Percentiles rank a stretch among this genome's conserved stretches.
Evolutionary conservation across 2,113 vertebrate genomes (phyloP).

Genomic region (Dasyprocta punctata): DNA sequence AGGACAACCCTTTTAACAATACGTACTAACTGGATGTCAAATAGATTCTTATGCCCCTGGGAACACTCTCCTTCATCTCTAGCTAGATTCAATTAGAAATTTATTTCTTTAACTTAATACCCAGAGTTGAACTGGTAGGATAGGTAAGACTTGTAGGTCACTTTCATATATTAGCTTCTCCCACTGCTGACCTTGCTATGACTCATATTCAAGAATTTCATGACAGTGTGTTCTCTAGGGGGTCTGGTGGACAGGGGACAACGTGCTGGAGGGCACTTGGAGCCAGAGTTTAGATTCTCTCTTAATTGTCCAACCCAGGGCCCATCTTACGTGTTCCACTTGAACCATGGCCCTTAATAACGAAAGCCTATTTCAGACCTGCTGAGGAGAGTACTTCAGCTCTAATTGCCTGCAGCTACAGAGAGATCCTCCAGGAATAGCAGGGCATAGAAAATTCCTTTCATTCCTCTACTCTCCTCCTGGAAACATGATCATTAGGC

Average conservation of each 20-base stretch:
- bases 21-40: not conserved
- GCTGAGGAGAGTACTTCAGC: not conserved
- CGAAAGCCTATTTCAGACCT: not conserved
- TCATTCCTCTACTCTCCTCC: not conserved
- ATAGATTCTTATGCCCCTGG: not conserved
- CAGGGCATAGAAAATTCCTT: not conserved
- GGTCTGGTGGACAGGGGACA: not conserved
- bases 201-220: not conserved
- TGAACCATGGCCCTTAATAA: not conserved
- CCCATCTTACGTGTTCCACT: too few species aligned
- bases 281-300: not conserved
- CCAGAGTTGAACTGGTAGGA: not conserved
- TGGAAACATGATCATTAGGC: not conserved
- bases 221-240: not conserved
- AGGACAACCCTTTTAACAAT: not conserved
- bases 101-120: not conserved
- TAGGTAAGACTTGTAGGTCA: not conserved
- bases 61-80: not conserved
- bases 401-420: not conserved
- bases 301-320: not conserved
- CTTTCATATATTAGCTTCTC: not conserved
- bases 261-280: fast-evolving
- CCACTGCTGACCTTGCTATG: too few species aligned
- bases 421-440: not conserved
- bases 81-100: not conserved